phyloP scores from a whole-genome alignment of 2,113 vertebrate species.

The Nymphicus hollandicus region DNA sequence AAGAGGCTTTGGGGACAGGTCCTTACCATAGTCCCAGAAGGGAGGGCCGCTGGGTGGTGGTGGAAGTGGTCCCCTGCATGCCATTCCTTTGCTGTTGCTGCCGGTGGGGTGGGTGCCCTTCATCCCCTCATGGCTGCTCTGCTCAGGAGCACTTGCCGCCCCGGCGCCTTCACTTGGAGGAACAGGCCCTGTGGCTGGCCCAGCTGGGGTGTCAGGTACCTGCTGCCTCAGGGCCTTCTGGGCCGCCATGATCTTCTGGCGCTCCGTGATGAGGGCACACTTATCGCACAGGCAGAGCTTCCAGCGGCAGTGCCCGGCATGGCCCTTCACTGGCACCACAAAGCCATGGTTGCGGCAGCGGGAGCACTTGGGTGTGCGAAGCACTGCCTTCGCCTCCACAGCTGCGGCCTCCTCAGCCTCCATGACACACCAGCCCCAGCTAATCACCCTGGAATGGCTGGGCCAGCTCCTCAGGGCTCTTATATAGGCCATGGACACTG shows the following conservation, averaged over 20 bases:
- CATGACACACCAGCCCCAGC: background rate
- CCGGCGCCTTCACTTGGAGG: background rate
- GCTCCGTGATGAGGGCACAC: constrained; percentile 78
- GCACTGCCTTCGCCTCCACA: background rate
- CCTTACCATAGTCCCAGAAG: constrained; percentile 52
- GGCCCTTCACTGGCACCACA: constrained; percentile 80
- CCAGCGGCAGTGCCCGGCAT: constrained; percentile 79
- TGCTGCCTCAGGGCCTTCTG: constrained; percentile 74
- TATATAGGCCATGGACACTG: background rate
- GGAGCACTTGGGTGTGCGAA: constrained; percentile 79
- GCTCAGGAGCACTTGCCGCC: background rate
- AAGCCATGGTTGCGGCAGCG: constrained; percentile 85
- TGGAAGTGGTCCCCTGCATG: background rate
- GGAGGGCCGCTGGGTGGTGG: background rate
- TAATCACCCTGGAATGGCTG: no score
- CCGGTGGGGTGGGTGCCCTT: background rate
- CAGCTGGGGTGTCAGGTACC: background rate
- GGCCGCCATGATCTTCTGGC: constrained; percentile 80
- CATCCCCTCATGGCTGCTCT: background rate
- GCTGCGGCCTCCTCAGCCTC: background rate
- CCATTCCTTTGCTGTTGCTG: background rate
- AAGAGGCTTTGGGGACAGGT: background rate
- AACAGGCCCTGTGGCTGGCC: background rate
- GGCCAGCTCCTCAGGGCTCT: background rate
- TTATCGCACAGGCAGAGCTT: constrained; percentile 81